Evolutionary conservation across 2,888 invertebrate genomes (phyloP), one percentile per base, ranked within the genome.

Genomic region (Periphyllus acericola): DNA sequence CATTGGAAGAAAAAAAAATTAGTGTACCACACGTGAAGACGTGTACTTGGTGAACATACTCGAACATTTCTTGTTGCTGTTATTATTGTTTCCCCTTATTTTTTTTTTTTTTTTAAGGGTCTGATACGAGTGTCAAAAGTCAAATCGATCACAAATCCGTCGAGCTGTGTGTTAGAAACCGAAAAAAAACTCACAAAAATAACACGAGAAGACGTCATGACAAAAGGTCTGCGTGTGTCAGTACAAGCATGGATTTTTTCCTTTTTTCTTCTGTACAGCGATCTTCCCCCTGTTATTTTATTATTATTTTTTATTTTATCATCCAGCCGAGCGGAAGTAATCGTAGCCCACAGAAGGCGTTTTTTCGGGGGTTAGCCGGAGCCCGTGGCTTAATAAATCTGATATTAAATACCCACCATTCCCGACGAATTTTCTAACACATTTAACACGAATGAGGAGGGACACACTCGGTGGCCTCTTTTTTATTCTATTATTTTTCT

Each of bases 391-490:
- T 87, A 87, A 87, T 87, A 87, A 87, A 87, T 87, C 86, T 71
- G 60, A 87, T 87, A 87, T 87, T 87, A 87, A 87, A 87, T 80
- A 87, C 86, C 84, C 86, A 40, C 80, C 72, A 32, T 80, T 74
- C 60, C 80, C 86, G 80, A 87, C 86, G 60, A 80, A 87, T 87
- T 87, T 87, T 87, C 86, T 87, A 87, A 87, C 86, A 80, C 86
- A 87, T 87, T 87, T 87, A 87, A 87, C 86, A 87, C 80, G 72
- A 80, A 87, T 32, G 60, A 66, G 17, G 72, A 60, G 80, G 80
- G 60, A n/a, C 34, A 55, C 80, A 72, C 86, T 80, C 55, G 40
- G 80, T 36, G 86, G 86, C 40, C 60, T 75, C 17, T 74, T 74
- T 74, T 9, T n/a, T n/a, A n/a, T n/a, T n/a, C n/a, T n/a, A 9